Percentiles rank a stretch among this genome's conserved stretches.
phyloP scores from a whole-genome alignment of 2,888 invertebrate species.

The Callyntrura sp. region DNA sequence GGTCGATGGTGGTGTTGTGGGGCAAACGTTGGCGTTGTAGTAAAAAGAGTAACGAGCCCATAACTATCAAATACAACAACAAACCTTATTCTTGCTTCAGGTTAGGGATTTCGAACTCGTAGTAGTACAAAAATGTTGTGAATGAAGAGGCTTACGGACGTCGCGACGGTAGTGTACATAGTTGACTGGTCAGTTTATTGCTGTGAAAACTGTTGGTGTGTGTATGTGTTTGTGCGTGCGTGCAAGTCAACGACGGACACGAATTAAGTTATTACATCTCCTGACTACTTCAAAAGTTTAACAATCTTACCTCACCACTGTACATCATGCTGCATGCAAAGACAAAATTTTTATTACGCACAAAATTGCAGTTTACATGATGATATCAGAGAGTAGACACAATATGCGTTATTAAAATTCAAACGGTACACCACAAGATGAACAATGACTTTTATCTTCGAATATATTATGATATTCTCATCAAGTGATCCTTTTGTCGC shows the following conservation, averaged over 20 bases:
- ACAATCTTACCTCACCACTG: constrained; percentile 21
- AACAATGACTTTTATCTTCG: neutral
- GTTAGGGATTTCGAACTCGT: neutral
- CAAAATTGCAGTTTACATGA: constrained; percentile 24
- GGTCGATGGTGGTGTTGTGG: neutral
- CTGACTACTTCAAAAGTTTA: constrained; percentile 15
- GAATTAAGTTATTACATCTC: constrained; percentile 41
- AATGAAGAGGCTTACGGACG: constrained; percentile 44
- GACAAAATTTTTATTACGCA: constrained; percentile 43
- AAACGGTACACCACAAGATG: neutral
- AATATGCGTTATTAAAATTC: neutral
- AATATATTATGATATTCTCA: neutral
- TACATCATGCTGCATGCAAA: neutral
- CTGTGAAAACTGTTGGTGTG: neutral
- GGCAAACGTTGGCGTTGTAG: neutral
- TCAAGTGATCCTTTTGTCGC: constrained; percentile 20
- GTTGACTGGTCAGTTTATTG: constrained; percentile 13
- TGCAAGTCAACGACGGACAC: constrained; percentile 60
- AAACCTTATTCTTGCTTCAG: constrained; percentile 1
- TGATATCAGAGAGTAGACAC: neutral
- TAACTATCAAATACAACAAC: neutral
- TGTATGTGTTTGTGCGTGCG: constrained; percentile 39
- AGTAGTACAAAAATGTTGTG: constrained; percentile 21
- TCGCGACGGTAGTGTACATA: neutral
- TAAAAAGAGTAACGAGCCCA: neutral